Percentiles rank a stretch among this genome's conserved stretches.
These are phyloP conservation scores for Callipepla squamata DNA, from an alignment of 2,113 vertebrate genomes.

Conservation along the genomic window DNA sequence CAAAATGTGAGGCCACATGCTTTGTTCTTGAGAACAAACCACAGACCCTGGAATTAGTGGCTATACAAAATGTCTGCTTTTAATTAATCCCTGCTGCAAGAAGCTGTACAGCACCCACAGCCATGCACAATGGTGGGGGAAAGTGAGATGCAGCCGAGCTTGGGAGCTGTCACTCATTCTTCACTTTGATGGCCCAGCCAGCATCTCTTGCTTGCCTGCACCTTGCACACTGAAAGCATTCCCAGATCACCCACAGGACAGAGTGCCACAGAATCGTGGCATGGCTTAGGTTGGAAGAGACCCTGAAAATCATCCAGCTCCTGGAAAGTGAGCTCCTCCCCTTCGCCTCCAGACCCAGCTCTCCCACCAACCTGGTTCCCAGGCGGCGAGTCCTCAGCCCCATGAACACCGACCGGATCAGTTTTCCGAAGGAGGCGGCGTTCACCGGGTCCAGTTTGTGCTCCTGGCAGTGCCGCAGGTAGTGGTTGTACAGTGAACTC, in stretches of 20 bases:
- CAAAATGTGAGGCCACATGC: not conserved
- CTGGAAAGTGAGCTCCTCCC: too few relatives aligned
- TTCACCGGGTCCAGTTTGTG: slow-evolving; percentile 98
- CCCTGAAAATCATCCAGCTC: too few relatives aligned
- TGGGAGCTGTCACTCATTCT: not conserved
- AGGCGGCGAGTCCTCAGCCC: slow-evolving; percentile 93
- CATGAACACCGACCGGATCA: slow-evolving; percentile 98
- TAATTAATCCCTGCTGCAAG: not conserved
- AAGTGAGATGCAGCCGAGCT: not conserved
- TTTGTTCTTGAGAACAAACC: not conserved
- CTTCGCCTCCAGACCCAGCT: too few relatives aligned
- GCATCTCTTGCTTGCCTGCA: not conserved
- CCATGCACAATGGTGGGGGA: not conserved
- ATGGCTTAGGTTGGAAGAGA: too few relatives aligned
- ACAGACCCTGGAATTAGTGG: not conserved
- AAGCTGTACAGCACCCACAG: not conserved
- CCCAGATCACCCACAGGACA: not conserved
- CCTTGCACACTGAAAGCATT: not conserved
- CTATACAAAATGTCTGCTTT: not conserved
- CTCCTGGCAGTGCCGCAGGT: slow-evolving; percentile 96
- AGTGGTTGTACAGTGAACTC: slow-evolving; percentile 96
- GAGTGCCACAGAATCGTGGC: not conserved
- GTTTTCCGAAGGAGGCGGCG: slow-evolving; percentile 95
- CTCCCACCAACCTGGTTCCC: slow-evolving; percentile 87
- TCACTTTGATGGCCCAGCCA: not conserved